Evolutionary conservation across 2,888 invertebrate genomes (phyloP).

Genomic region (Drosophila limbata): DNA sequence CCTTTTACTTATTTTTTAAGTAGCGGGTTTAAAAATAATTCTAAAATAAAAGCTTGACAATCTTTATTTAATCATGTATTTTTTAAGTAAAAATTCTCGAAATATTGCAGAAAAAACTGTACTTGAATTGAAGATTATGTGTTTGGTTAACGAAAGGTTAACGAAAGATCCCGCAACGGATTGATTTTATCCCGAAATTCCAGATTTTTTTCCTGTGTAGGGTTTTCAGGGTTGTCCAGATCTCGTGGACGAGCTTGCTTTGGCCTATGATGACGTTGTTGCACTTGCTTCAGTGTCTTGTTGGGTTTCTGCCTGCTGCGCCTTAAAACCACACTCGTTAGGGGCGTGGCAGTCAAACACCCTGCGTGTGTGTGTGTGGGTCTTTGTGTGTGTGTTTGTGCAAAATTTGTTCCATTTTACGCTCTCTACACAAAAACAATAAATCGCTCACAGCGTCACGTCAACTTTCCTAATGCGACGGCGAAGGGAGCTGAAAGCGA

Average conservation of each 20-base stretch:
- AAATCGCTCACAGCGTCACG: constrained; percentile 80
- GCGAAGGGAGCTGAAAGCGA: constrained; percentile 30
- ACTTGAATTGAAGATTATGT: no score
- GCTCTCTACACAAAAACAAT: constrained; percentile 80
- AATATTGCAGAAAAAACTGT: no score
- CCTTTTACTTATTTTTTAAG: no score
- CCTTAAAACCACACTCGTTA: constrained; percentile 57
- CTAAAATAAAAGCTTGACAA: no score
- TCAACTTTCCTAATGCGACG: constrained; percentile 76
- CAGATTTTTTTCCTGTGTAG: not conserved
- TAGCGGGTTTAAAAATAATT: no score
- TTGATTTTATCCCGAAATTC: no score
- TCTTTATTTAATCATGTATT: no score
- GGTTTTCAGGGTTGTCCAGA: constrained; percentile 6
- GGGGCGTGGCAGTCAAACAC: constrained; percentile 43
- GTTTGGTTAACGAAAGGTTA: no score
- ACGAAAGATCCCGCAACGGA: no score
- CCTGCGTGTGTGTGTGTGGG: constrained; percentile 30
- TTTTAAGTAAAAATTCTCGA: no score
- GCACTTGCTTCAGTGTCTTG: constrained; percentile 24
- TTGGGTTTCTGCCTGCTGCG: constrained; percentile 13
- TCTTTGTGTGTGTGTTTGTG: constrained; percentile 36
- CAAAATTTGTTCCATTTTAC: constrained; percentile 79
- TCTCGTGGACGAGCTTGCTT: constrained; percentile 8
- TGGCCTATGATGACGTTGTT: constrained; percentile 13